Conservation (phyloP, 2,888 invertebrate species). For the Chromoteleia sp. region DNA sequence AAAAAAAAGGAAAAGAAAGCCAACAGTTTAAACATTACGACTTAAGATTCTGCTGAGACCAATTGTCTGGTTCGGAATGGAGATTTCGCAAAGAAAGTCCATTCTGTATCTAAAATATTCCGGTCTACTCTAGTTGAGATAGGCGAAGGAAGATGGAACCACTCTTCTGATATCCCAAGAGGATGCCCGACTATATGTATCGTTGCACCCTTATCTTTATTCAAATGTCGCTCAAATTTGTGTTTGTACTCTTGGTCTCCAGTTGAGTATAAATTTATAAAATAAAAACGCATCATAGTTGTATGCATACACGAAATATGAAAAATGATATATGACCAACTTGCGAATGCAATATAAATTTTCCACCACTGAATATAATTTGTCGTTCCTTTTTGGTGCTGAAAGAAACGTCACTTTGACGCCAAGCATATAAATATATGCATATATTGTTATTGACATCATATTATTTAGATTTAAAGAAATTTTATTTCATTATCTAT, state of each 20-base stretch:
- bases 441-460: not conserved
- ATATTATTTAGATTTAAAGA: no score
- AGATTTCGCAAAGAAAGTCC: conserved; percentile 80
- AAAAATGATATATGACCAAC: conserved; percentile 42
- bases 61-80: conserved; percentile 73
- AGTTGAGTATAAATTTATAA: conserved; percentile 55
- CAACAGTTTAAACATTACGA: conserved; percentile 48
- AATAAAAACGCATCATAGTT: conserved; percentile 51
- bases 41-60: conserved; percentile 60
- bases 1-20: conserved; percentile 22
- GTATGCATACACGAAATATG: conserved; percentile 36
- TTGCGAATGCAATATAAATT: conserved; percentile 38
- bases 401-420: conserved; percentile 35
- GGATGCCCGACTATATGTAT: conserved; percentile 76
- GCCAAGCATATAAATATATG: conserved; percentile 6
- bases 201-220: conserved; percentile 78
- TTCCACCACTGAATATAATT: conserved; percentile 8
- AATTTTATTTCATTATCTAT: not conserved
- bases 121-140: conserved; percentile 78
- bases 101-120: conserved; percentile 81
- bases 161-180: conserved; percentile 82
- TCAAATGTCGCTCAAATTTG: conserved; percentile 70
- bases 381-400: conserved; percentile 24
- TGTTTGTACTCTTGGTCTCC: conserved; percentile 54
- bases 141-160: conserved; percentile 74